phyloP scores from a whole-genome alignment of 1,140 invertebrate genomes.

The Eufriesea mexicana region DNA sequence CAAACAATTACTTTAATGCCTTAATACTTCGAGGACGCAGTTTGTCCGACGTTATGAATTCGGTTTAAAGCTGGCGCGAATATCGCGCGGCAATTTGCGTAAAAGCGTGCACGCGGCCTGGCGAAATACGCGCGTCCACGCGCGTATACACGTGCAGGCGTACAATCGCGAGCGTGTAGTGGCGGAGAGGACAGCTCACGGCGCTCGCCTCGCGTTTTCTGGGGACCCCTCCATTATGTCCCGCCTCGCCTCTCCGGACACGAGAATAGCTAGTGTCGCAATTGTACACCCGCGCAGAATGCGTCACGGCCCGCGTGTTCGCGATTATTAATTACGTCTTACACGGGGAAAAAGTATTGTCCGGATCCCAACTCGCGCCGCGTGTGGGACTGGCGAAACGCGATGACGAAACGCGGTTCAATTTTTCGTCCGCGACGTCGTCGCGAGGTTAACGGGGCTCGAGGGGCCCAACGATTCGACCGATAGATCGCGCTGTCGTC shows the following conservation, averaged over 20 bases:
- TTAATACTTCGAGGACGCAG: slow-evolving; percentile 44
- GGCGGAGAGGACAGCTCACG: slow-evolving; percentile 18
- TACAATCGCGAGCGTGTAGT: not conserved
- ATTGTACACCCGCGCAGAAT: slow-evolving; percentile 45
- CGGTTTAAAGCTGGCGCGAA: slow-evolving; percentile 57
- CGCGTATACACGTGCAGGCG: not conserved
- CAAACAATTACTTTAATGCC: slow-evolving; percentile 61
- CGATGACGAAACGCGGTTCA: too few species aligned
- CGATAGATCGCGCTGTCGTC: too few species aligned
- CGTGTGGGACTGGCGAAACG: too few species aligned
- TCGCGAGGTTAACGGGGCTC: too few species aligned
- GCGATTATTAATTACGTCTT: slow-evolving; percentile 65
- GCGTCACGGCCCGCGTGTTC: slow-evolving; percentile 31
- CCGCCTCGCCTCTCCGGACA: slow-evolving; percentile 10
- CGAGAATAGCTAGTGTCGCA: slow-evolving; percentile 37
- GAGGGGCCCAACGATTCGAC: too few species aligned
- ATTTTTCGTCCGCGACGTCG: too few species aligned
- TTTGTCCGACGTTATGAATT: slow-evolving; percentile 62
- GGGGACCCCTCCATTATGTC: slow-evolving; percentile 49
- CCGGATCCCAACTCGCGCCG: not conserved
- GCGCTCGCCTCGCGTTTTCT: slow-evolving; percentile 58
- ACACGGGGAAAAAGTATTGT: slow-evolving; percentile 55
- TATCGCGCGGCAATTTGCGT: slow-evolving; percentile 58
- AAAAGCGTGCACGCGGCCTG: slow-evolving; percentile 45
- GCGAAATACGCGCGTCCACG: too few species aligned